Conservation (phyloP, 1,140 invertebrate genomes). For the Platyscapa corneri region DNA sequence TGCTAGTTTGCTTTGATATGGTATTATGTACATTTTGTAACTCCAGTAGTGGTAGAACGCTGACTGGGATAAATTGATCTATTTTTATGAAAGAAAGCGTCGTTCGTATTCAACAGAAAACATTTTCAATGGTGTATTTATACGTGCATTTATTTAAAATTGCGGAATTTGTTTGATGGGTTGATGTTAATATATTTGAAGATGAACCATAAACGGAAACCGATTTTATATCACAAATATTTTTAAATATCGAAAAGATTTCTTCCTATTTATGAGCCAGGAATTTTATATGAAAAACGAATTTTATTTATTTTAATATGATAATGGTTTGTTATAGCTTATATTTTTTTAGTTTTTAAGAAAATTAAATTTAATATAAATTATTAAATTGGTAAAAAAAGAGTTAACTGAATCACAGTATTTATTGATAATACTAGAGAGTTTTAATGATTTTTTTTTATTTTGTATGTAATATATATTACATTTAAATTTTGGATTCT, state of each 20-base stretch:
- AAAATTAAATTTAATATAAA: too few species aligned
- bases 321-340: too few species aligned
- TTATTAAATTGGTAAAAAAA: too few species aligned
- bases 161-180: neutral
- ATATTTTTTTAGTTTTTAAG: too few species aligned
- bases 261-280: too few species aligned
- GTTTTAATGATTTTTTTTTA: too few species aligned
- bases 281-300: too few species aligned
- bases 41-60: conserved; percentile 9
- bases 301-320: too few species aligned
- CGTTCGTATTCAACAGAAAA: neutral
- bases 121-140: neutral
- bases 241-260: neutral
- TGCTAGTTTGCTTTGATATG: conserved; percentile 36
- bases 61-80: conserved; percentile 30
- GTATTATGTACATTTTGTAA: conserved; percentile 37
- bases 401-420: too few species aligned
- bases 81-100: conserved; percentile 18
- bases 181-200: neutral
- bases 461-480: too few species aligned
- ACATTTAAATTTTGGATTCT: too few species aligned
- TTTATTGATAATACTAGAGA: too few species aligned
- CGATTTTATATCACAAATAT: neutral
- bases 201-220: neutral
- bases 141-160: neutral